Conservation (phyloP, 2,888 invertebrate species). For the Cyrtodaria siliqua region DNA sequence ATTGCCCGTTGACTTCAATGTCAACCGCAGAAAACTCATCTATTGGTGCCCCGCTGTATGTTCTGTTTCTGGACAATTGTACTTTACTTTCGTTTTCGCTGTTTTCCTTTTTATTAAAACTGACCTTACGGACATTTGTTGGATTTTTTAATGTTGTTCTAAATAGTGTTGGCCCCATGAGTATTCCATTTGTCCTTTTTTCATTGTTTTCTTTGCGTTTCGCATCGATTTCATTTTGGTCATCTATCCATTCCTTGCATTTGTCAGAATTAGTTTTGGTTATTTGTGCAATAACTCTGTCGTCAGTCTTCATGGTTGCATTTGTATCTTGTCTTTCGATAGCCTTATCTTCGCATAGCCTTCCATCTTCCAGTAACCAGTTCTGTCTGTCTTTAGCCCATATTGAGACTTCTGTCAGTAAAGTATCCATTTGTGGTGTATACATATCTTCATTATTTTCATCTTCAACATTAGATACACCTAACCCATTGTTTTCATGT, state of each 20-base stretch:
- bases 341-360: constrained; percentile 5
- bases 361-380: constrained; percentile 47
- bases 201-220: constrained; percentile 7
- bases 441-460: background rate
- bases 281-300: constrained; percentile 40
- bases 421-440: constrained; percentile 39
- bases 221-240: constrained; percentile 16
- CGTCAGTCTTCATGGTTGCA: constrained; percentile 32
- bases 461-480: background rate
- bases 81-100: background rate
- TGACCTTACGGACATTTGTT: constrained; percentile 9
- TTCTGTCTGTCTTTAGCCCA: constrained; percentile 62
- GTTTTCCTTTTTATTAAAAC: constrained; percentile 25
- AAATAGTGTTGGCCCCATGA: constrained; percentile 56
- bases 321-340: constrained; percentile 30
- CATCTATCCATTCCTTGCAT: constrained; percentile 53
- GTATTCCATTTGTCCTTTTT: constrained; percentile 37
- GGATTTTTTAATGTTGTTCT: constrained; percentile 30
- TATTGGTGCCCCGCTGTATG: constrained; percentile 24
- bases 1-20: no score
- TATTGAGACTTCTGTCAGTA: constrained; percentile 50
- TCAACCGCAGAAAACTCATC: constrained; percentile 14
- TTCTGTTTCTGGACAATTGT: constrained; percentile 14
- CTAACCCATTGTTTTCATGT: background rate
- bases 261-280: constrained; percentile 33